A percentile compares a stretch with the other conserved stretches of the same genome.
Evolutionary conservation across 2,113 vertebrate genomes (phyloP).

Genomic region (Caretta caretta): DNA sequence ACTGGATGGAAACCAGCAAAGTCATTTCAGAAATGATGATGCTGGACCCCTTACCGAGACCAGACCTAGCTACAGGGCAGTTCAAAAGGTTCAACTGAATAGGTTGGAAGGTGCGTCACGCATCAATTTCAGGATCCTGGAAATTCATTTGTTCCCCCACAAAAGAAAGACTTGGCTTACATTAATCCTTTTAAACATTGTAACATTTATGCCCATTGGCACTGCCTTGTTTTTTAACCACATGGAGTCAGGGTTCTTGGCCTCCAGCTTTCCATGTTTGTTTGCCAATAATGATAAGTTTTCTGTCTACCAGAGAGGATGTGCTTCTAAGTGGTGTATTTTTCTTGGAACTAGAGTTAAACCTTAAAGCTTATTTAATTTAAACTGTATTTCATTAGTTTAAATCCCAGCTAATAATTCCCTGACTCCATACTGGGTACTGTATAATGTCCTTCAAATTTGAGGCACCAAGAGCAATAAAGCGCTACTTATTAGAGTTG

Average conservation of each 20-base stretch:
- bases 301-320: not conserved
- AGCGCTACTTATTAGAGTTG: not conserved
- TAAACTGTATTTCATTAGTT: not conserved
- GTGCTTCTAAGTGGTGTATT: not conserved
- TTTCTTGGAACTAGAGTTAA: not conserved
- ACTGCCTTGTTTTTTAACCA: not conserved
- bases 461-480: not conserved
- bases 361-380: not conserved
- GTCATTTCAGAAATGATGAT: not conserved
- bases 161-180: not conserved
- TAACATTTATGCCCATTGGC: not conserved
- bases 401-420: not conserved
- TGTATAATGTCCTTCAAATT: rapidly evolving
- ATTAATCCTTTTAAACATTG: not conserved
- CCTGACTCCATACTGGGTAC: not conserved
- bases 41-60: not conserved
- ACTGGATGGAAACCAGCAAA: not conserved
- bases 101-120: not conserved
- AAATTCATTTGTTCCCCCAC: not conserved
- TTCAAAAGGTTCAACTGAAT: not conserved
- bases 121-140: not conserved
- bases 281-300: not conserved
- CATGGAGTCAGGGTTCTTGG: not conserved
- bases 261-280: not conserved
- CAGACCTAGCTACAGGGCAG: not conserved